Evolutionary conservation across 2,888 invertebrate genomes (phyloP).

Genomic region (Rhaphigaster nebulosa): DNA sequence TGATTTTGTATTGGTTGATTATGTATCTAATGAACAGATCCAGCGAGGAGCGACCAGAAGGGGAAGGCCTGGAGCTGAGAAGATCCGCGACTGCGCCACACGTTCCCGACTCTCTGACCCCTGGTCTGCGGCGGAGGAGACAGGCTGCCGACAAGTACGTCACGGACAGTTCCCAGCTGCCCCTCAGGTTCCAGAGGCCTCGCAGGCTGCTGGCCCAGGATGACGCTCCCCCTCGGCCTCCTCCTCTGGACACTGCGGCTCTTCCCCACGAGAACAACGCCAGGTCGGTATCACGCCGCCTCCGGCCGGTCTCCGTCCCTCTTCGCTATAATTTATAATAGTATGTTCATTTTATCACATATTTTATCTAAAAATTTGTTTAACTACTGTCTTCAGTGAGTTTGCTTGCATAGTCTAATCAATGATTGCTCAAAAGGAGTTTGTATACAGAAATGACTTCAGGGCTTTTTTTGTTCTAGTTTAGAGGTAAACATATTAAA

Average conservation of each 20-base stretch:
- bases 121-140: conserved; percentile 81
- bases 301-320: conserved; percentile 44
- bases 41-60: conserved; percentile 54
- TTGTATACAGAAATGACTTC: too few species aligned
- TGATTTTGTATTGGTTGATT: too few species aligned
- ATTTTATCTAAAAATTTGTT: conserved; percentile 33
- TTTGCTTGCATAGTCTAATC: too few species aligned
- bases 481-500: too few species aligned
- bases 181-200: conserved; percentile 66
- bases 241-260: conserved; percentile 51
- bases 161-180: conserved; percentile 84
- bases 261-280: conserved; percentile 67
- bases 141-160: conserved; percentile 87
- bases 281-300: conserved; percentile 64
- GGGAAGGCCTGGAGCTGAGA: conserved; percentile 66
- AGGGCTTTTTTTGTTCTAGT: too few species aligned
- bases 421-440: too few species aligned
- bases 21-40: conserved; percentile 51
- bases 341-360: conserved; percentile 40
- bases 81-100: conserved; percentile 70
- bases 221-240: conserved; percentile 64
- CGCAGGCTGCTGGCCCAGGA: conserved; percentile 63
- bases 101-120: conserved; percentile 70
- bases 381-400: not conserved
- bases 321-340: conserved; percentile 53